A percentile compares a stretch with the other conserved stretches of the same genome.
Conservation (phyloP, 2,888 invertebrate genomes). For the Rhodophaea formosa region DNA sequence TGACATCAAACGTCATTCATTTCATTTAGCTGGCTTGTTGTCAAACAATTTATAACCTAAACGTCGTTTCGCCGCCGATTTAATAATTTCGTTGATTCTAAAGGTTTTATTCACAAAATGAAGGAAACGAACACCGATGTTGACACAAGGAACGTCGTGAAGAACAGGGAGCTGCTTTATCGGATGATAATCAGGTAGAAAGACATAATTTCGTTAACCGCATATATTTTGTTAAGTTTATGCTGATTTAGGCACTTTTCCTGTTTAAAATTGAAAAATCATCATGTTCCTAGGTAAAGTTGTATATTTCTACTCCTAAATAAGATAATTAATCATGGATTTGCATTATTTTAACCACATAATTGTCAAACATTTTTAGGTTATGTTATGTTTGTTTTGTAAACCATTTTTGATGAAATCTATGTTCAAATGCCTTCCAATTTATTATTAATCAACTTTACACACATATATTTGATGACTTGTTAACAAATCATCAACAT, state of each 20-base stretch:
- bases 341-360: background rate
- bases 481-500: too few relatives aligned
- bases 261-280: background rate
- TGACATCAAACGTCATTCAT: constrained; percentile 13
- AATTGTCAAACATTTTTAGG: background rate
- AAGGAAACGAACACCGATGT: constrained; percentile 69
- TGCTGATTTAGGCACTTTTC: background rate
- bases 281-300: background rate
- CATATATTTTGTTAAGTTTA: background rate
- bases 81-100: constrained; percentile 18
- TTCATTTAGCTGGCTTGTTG: constrained; percentile 4
- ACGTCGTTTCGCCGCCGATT: constrained; percentile 30
- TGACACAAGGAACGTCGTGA: constrained; percentile 89
- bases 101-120: constrained; percentile 45
- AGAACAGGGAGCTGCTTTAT: constrained; percentile 93
- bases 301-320: background rate
- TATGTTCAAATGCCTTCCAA: background rate
- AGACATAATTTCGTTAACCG: background rate
- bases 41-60: constrained; percentile 35
- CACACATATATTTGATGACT: too few relatives aligned
- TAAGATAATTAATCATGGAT: background rate
- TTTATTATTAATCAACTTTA: background rate
- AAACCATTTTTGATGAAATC: background rate
- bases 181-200: constrained; percentile 93
- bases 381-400: constrained; percentile 4